Percentiles rank a stretch among this genome's conserved stretches.
These are phyloP conservation scores for Cyprinodon variegatus DNA, from an alignment of 2,113 vertebrate species.

Conservation along the genomic window DNA sequence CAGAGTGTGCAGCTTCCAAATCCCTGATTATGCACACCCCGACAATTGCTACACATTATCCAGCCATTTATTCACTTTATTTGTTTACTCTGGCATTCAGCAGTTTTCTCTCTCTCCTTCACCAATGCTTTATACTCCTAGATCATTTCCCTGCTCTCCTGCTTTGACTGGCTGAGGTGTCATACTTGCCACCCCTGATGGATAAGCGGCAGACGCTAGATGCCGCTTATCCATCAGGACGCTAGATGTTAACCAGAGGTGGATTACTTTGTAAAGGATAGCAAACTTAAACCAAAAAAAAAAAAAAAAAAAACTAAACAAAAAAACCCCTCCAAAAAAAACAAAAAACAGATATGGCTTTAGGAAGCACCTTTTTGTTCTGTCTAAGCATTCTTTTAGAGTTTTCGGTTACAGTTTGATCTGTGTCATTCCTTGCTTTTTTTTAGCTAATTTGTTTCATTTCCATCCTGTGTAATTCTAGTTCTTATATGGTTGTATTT, in stretches of 20 bases:
- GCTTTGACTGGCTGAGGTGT: neutral
- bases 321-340: too few relatives aligned
- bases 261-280: neutral
- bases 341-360: neutral
- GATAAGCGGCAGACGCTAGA: too few relatives aligned
- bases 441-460: too few relatives aligned
- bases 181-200: neutral
- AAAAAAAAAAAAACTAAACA: too few relatives aligned
- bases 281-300: too few relatives aligned
- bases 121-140: neutral
- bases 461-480: too few relatives aligned
- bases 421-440: too few relatives aligned
- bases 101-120: conserved; percentile 38
- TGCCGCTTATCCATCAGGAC: too few relatives aligned
- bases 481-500: too few relatives aligned
- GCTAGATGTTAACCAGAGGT: neutral
- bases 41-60: conserved; percentile 63
- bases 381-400: too few relatives aligned
- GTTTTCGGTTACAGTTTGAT: too few relatives aligned
- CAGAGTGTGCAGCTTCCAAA: conserved; percentile 67
- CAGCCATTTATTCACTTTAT: conserved; percentile 64
- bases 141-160: neutral
- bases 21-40: conserved; percentile 71
- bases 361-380: too few relatives aligned
- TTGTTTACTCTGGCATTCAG: conserved; percentile 63